phyloP scores from a whole-genome alignment of 2,113 vertebrate species.

The Variabilichromis moorii region DNA sequence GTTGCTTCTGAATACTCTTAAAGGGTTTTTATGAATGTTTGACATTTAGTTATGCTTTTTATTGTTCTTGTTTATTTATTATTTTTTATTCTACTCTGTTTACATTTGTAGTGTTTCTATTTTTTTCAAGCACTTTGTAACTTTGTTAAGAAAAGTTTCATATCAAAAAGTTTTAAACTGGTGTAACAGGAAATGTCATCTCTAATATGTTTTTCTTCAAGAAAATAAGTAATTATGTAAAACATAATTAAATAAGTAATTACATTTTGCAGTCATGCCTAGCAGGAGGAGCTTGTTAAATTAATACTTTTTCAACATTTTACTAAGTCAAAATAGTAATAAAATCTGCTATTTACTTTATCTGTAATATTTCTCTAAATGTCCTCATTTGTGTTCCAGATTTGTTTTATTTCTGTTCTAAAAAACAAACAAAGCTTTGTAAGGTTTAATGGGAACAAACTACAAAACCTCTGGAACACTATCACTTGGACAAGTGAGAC shows the following conservation, averaged over 20 bases:
- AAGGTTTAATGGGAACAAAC: neutral
- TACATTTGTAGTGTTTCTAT: accelerated
- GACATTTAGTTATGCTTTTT: accelerated
- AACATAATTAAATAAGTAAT: neutral
- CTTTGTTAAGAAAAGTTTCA: neutral
- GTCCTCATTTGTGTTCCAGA: neutral
- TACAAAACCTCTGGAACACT: neutral
- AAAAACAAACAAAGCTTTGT: accelerated
- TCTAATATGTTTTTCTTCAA: neutral
- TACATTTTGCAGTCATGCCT: neutral
- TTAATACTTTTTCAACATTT: neutral
- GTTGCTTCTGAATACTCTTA: accelerated
- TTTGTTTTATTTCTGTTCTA: neutral
- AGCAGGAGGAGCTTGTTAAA: neutral
- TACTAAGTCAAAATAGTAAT: neutral
- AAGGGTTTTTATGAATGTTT: neutral
- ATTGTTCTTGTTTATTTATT: neutral
- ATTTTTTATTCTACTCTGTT: accelerated
- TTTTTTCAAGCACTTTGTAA: neutral
- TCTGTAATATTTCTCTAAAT: neutral
- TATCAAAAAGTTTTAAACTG: neutral
- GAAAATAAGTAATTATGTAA: neutral
- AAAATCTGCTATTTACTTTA: neutral
- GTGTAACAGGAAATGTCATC: neutral
- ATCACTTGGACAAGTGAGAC: neutral